These are phyloP conservation scores for Notothenia rossii DNA, from an alignment of 2,113 vertebrate genomes.

Conservation along the genomic window DNA sequence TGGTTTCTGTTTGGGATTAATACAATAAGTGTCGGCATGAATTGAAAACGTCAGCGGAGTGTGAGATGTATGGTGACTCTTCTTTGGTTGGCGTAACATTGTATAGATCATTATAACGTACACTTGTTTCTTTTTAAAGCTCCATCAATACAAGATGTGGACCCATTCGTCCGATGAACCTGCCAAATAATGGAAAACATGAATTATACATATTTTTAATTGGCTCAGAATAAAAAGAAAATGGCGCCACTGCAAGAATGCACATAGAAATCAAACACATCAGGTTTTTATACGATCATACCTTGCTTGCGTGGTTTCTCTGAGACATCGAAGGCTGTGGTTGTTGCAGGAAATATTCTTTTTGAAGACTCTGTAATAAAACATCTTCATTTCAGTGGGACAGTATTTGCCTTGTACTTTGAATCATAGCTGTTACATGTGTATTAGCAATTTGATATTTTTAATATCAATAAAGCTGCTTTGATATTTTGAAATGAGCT, in stretches of 20 bases:
- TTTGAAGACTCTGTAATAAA: constrained; percentile 64
- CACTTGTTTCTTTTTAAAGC: constrained; percentile 30
- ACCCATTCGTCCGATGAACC: constrained; percentile 79
- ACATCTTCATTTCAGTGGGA: constrained; percentile 21
- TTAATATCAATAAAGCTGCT: constrained; percentile 69
- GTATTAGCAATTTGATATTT: constrained; percentile 57
- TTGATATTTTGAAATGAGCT: constrained; percentile 55
- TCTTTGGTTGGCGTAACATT: constrained; percentile 73
- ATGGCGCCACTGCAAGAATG: constrained; percentile 60
- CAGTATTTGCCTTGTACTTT: constrained; percentile 47
- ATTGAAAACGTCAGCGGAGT: constrained; percentile 40
- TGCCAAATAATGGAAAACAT: constrained; percentile 62
- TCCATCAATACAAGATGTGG: constrained; percentile 74
- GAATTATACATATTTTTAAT: constrained; percentile 34
- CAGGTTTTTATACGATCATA: constrained; percentile 75
- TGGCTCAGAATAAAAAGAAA: constrained; percentile 20
- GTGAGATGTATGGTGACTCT: constrained; percentile 49
- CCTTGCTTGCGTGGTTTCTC: constrained; percentile 73
- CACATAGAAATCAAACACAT: constrained; percentile 68
- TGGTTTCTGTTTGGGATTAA: constrained; percentile 43
- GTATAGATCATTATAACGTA: constrained; percentile 63
- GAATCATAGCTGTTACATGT: constrained; percentile 45
- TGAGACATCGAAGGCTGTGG: constrained; percentile 42
- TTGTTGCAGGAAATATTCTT: constrained; percentile 52
- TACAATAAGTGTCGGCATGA: constrained; percentile 52